Conservation (phyloP, 2,797 vertebrate species). For the Pantherophis alleghaniensis region DNA sequence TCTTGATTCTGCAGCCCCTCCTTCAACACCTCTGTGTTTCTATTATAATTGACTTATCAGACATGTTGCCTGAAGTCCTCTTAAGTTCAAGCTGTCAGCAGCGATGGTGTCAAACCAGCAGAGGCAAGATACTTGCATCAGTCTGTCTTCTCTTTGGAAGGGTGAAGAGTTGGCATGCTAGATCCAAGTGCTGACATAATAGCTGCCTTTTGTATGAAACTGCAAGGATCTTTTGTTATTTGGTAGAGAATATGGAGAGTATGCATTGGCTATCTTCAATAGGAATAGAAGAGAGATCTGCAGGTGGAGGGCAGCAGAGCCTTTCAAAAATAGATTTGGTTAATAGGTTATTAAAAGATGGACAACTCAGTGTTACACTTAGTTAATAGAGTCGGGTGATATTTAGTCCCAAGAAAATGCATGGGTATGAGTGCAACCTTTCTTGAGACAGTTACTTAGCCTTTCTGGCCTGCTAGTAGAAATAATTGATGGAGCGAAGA, state of each 20-base stretch:
- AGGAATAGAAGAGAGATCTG: neutral
- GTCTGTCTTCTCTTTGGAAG: neutral
- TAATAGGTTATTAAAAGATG: neutral
- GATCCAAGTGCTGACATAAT: neutral
- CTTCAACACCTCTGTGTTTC: slow-evolving; percentile 46
- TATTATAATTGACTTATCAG: slow-evolving; percentile 59
- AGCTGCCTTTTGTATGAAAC: neutral
- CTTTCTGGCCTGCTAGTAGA: neutral
- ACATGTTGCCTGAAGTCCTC: slow-evolving; percentile 20
- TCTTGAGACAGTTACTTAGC: neutral
- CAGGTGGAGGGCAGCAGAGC: neutral
- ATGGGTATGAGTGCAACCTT: neutral
- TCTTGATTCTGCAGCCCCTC: slow-evolving; percentile 56
- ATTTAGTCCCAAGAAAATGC: neutral
- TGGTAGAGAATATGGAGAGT: neutral
- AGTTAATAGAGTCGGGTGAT: neutral
- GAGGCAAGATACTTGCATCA: neutral
- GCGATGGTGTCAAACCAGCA: neutral
- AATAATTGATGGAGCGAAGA: neutral
- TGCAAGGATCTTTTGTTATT: neutral
- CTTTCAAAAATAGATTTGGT: neutral
- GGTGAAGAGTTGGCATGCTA: neutral
- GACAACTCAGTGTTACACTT: neutral
- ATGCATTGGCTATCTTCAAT: neutral
- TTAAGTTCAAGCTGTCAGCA: slow-evolving; percentile 17